Conservation (phyloP, 2,113 vertebrate genomes). For the Felis chaus region DNA sequence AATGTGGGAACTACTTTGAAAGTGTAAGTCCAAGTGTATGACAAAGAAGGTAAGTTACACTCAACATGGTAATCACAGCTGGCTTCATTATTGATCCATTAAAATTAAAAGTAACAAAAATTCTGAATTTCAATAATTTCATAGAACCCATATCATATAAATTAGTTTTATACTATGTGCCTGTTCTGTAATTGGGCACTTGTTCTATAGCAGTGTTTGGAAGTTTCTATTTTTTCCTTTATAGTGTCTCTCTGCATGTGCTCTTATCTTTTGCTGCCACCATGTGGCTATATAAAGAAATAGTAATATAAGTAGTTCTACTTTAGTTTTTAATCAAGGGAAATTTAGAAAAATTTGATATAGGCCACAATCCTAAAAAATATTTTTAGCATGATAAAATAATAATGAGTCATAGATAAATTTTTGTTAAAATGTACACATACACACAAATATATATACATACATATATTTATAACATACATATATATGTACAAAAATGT, state of each 20-base stretch:
- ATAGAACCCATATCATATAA: background rate
- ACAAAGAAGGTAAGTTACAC: background rate
- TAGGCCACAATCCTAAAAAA: background rate
- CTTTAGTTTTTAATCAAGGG: background rate
- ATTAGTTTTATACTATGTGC: background rate
- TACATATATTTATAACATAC: background rate
- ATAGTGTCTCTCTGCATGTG: fast-evolving
- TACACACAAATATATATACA: background rate
- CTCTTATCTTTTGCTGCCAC: slow-evolving; percentile 50
- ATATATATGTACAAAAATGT: background rate
- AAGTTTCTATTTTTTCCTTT: background rate
- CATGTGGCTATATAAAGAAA: background rate
- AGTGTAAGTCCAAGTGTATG: background rate
- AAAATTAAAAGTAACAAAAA: background rate
- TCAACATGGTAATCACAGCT: background rate
- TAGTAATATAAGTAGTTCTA: background rate
- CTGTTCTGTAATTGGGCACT: background rate
- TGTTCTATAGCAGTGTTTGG: background rate
- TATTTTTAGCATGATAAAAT: background rate
- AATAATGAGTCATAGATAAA: background rate
- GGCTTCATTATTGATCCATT: background rate
- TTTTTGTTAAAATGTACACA: background rate
- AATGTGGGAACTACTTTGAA: background rate
- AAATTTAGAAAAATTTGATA: background rate
- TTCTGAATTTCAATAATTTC: background rate